Conservation (phyloP, 2,888 invertebrate species). For the Lithophane leautieri region DNA sequence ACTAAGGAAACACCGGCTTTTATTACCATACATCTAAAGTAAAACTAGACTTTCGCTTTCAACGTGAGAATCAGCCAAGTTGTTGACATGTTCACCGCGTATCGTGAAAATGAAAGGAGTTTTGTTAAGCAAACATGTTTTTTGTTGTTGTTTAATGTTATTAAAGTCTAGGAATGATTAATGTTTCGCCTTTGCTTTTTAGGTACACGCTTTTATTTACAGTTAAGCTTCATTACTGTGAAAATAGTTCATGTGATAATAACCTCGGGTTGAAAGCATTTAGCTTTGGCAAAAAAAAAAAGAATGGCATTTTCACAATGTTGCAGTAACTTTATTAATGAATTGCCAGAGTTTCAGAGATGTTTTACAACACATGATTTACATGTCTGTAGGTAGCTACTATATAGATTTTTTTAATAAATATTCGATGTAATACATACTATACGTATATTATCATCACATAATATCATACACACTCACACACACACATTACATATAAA, state of each 20-base stretch:
- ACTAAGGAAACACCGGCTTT: constrained; percentile 43
- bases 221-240: neutral
- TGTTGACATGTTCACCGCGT: neutral
- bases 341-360: no score
- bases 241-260: constrained; percentile 12
- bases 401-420: no score
- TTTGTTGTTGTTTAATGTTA: neutral
- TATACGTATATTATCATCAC: no score
- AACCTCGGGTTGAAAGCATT: neutral
- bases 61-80: constrained; percentile 66
- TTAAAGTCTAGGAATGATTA: constrained; percentile 25
- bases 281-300: neutral
- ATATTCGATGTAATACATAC: no score
- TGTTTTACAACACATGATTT: no score
- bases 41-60: constrained; percentile 72
- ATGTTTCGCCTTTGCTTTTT: constrained; percentile 40
- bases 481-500: no score
- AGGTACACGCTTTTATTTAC: neutral
- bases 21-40: constrained; percentile 60
- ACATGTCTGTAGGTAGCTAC: no score
- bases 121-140: constrained; percentile 4
- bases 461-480: no score
- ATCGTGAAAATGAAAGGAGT: constrained; percentile 30
- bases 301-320: neutral
- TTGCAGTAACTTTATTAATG: neutral